Conservation (phyloP, 2,797 vertebrate genomes). For the Jordanella pulchra region DNA sequence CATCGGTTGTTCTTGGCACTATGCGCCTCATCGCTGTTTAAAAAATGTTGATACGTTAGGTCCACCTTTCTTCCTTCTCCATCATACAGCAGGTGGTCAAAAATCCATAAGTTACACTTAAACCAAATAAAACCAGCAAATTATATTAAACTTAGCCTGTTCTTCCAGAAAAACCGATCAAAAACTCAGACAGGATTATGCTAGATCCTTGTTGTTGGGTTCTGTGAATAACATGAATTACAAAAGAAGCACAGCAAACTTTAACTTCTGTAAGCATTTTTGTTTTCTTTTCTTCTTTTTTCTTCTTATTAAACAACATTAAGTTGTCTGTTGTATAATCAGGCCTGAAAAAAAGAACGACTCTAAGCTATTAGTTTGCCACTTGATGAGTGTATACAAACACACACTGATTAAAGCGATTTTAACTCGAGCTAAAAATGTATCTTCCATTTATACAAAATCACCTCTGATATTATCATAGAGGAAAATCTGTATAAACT, state of each 20-base stretch:
- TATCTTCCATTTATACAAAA: not conserved
- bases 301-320: not conserved
- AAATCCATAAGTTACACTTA: not conserved
- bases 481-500: too few relatives aligned
- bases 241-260: not conserved
- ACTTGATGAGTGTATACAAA: too few relatives aligned
- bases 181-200: not conserved
- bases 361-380: not conserved
- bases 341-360: not conserved
- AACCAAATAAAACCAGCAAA: not conserved
- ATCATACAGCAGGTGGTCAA: too few relatives aligned
- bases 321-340: not conserved
- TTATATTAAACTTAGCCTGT: not conserved
- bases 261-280: not conserved
- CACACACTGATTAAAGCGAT: too few relatives aligned
- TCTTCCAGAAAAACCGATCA: not conserved
- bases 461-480: not conserved
- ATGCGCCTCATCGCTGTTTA: too few relatives aligned
- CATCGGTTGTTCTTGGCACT: not conserved
- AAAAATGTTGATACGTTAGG: too few relatives aligned
- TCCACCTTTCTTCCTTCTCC: too few relatives aligned
- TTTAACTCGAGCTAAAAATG: too few relatives aligned
- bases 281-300: not conserved
- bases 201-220: not conserved
- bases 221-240: not conserved